Evolutionary conservation across 2,797 vertebrate genomes (phyloP).

Genomic region (Neostethus bicornis): DNA sequence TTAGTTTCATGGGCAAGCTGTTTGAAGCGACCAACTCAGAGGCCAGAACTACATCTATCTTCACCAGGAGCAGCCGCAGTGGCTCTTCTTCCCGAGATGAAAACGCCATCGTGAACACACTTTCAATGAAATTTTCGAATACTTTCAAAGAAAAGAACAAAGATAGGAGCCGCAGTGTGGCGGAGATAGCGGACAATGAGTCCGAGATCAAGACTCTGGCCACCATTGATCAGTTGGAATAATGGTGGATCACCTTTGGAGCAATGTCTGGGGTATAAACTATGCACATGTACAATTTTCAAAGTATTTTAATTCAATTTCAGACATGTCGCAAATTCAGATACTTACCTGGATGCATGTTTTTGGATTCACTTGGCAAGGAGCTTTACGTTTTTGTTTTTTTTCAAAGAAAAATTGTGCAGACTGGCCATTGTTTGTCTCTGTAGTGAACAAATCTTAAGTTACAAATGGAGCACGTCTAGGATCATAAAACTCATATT

Average conservation of each 20-base stretch:
- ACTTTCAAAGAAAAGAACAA: constrained; percentile 39
- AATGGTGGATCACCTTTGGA: constrained; percentile 6
- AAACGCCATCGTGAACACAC: constrained; percentile 42
- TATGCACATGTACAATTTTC: too few relatives aligned
- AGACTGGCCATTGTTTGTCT: too few relatives aligned
- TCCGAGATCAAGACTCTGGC: constrained; percentile 58
- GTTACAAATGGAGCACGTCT: too few relatives aligned
- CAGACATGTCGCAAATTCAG: too few relatives aligned
- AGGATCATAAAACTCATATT: too few relatives aligned
- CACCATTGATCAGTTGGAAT: constrained; percentile 25
- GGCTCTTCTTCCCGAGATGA: constrained; percentile 55
- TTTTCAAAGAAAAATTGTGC: too few relatives aligned
- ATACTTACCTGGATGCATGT: too few relatives aligned
- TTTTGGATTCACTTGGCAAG: too few relatives aligned
- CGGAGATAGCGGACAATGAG: not conserved
- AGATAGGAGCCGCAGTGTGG: constrained; percentile 4
- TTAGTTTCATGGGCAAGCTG: constrained; percentile 85
- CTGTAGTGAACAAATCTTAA: too few relatives aligned
- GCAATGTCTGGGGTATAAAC: too few relatives aligned
- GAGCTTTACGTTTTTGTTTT: too few relatives aligned
- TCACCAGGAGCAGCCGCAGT: constrained; percentile 46
- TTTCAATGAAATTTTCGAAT: constrained; percentile 56
- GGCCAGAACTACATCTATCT: constrained; percentile 47
- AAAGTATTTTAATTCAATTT: too few relatives aligned
- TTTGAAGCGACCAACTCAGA: constrained; percentile 85